Conservation (phyloP, 1,140 invertebrate species). For the Globodera rostochiensis region DNA sequence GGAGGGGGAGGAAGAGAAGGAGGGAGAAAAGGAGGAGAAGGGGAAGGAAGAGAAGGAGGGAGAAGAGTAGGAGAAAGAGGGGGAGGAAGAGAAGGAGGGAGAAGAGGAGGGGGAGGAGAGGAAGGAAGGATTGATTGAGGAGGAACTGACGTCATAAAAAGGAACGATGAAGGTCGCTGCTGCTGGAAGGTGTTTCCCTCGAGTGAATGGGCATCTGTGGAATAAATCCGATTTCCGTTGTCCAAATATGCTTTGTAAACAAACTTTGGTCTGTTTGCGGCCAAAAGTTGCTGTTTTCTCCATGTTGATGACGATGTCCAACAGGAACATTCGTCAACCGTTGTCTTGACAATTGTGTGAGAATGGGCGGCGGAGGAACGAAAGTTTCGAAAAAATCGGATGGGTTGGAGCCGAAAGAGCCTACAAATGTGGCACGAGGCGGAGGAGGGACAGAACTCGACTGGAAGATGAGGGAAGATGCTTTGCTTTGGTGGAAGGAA, state of each 20-base stretch:
- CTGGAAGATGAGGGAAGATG: neutral
- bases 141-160: too few species aligned
- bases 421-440: neutral
- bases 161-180: neutral
- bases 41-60: too few species aligned
- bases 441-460: constrained; percentile 17
- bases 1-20: neutral
- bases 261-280: neutral
- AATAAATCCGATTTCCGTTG: too few species aligned
- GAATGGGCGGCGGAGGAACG: neutral
- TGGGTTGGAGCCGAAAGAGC: neutral
- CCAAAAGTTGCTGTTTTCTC: neutral
- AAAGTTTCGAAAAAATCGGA: constrained; percentile 7
- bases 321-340: neutral
- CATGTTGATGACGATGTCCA: neutral
- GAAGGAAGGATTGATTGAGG: neutral
- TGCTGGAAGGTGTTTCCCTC: neutral
- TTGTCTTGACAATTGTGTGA: neutral
- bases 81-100: neutral
- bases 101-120: neutral
- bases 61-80: too few species aligned
- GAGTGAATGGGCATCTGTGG: neutral
- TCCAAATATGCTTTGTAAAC: too few species aligned
- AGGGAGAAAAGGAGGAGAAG: too few species aligned
- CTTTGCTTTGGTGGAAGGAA: neutral